Percentiles rank a stretch among this genome's conserved stretches.
Conservation (phyloP, 2,888 invertebrate species). For the Dryomyza anilis region DNA sequence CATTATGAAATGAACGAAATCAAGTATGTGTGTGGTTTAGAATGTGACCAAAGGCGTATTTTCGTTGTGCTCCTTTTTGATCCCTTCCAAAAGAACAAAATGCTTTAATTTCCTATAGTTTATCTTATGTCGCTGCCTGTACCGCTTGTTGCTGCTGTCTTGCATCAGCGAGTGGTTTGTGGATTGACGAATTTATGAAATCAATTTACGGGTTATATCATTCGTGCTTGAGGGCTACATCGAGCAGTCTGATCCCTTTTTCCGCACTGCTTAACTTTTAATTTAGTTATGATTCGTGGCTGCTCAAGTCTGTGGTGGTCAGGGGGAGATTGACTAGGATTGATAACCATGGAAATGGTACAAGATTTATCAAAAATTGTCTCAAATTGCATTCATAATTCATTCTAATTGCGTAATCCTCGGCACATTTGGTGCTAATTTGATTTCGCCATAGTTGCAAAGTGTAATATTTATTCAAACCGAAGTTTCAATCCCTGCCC, state of each 20-base stretch:
- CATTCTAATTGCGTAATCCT: constrained; percentile 45
- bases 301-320: too few relatives aligned
- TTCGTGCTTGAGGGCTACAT: not conserved
- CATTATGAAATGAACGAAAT: constrained; percentile 5
- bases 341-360: constrained; percentile 48
- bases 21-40: constrained; percentile 14
- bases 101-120: constrained; percentile 13
- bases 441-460: constrained; percentile 31
- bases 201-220: constrained; percentile 25
- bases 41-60: constrained; percentile 9
- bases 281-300: constrained; percentile 38
- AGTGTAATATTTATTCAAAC: not conserved
- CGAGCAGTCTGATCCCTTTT: not conserved
- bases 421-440: constrained; percentile 39
- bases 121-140: not conserved
- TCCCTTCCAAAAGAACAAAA: not conserved
- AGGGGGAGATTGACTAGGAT: constrained; percentile 32
- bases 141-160: constrained; percentile 7
- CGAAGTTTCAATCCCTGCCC: too few relatives aligned
- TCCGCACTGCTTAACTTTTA: constrained; percentile 25
- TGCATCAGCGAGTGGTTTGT: not conserved
- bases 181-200: constrained; percentile 21
- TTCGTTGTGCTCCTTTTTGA: not conserved
- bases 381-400: constrained; percentile 53
- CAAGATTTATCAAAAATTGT: constrained; percentile 38